These are phyloP conservation scores for Siniperca chuatsi DNA, from an alignment of 2,113 vertebrate species.

Conservation along the genomic window DNA sequence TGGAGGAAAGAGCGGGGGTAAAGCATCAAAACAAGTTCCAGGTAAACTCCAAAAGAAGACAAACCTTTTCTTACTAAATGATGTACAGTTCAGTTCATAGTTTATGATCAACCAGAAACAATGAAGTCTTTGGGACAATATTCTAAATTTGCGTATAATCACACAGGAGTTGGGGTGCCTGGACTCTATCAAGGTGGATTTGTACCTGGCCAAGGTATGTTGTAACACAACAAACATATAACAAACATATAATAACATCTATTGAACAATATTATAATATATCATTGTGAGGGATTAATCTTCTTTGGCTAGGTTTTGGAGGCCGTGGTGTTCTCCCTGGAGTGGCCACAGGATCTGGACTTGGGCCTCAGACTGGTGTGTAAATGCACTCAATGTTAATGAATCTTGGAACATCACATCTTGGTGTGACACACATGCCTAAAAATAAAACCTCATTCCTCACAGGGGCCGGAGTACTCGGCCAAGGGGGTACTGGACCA, in stretches of 20 bases:
- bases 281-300: background rate
- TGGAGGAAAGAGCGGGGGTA: slow-evolving; percentile 67
- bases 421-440: background rate
- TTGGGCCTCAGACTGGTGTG: slow-evolving; percentile 77
- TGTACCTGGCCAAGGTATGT: slow-evolving; percentile 75
- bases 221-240: background rate
- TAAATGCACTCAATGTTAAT: background rate
- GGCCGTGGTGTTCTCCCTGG: slow-evolving; percentile 81
- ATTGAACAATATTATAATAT: background rate
- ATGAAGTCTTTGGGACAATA: background rate
- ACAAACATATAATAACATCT: background rate
- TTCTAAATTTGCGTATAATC: background rate
- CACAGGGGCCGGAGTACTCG: slow-evolving; percentile 68
- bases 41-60: slow-evolving; percentile 60
- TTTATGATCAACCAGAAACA: slow-evolving; percentile 20
- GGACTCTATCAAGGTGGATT: slow-evolving; percentile 82
- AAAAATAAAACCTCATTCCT: slow-evolving; percentile 15
- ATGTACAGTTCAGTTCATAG: background rate
- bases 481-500: slow-evolving; percentile 73
- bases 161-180: slow-evolving; percentile 77
- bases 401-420: background rate
- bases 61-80: background rate
- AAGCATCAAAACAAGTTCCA: slow-evolving; percentile 81
- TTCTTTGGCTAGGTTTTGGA: slow-evolving; percentile 69
- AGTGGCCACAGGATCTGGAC: slow-evolving; percentile 78